These are phyloP conservation scores for Conus canariensis DNA, from an alignment of 2,888 invertebrate species.

Conservation along the genomic window DNA sequence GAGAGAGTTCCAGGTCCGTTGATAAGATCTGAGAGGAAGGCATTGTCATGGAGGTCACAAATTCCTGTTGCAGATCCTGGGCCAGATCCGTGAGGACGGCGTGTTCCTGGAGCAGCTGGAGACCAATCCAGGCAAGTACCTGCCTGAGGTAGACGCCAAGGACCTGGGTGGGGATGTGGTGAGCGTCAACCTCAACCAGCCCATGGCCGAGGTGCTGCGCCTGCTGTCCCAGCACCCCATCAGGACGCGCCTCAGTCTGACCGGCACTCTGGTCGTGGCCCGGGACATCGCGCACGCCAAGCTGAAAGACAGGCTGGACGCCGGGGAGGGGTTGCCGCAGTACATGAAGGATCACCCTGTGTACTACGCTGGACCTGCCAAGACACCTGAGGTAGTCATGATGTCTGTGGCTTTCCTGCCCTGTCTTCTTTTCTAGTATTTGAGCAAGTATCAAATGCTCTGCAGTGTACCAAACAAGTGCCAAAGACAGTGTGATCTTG, in stretches of 20 bases:
- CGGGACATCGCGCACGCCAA: conserved; percentile 79
- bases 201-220: conserved; percentile 70
- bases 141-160: conserved; percentile 75
- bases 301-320: conserved; percentile 75
- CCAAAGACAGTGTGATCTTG: no score
- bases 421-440: no score
- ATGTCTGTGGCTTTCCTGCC: not conserved
- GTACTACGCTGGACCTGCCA: conserved; percentile 79
- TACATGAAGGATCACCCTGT: conserved; percentile 78
- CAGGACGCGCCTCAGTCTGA: conserved; percentile 75
- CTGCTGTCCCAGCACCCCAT: conserved; percentile 72
- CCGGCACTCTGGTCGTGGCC: conserved; percentile 78
- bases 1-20: not conserved
- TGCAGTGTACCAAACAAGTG: not conserved
- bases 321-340: conserved; percentile 76
- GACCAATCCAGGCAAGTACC: conserved; percentile 76
- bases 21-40: not conserved
- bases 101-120: conserved; percentile 78
- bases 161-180: conserved; percentile 75
- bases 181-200: conserved; percentile 75
- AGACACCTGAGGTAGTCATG: conserved; percentile 75
- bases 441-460: no score
- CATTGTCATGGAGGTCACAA: not conserved
- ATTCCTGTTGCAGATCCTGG: conserved; percentile 68
- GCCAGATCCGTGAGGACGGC: conserved; percentile 77